A percentile compares a stretch with the other conserved stretches of the same genome.
phyloP scores from a whole-genome alignment of 2,888 invertebrate species.

The Xestobium rufovillosum region DNA sequence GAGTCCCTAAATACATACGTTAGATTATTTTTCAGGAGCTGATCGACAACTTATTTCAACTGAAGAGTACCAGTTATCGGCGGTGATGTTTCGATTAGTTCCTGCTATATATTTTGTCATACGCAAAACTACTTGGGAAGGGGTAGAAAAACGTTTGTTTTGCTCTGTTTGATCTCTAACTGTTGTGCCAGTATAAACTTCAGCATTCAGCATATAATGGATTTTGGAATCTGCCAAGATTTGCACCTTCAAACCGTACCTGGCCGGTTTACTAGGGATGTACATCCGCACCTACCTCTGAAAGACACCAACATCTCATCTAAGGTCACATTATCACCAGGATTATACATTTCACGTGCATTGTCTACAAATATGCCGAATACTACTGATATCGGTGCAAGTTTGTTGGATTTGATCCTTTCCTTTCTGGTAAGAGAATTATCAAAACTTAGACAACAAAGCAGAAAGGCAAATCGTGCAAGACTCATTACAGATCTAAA shows the following conservation, averaged over 20 bases:
- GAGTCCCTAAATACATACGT: slow-evolving; percentile 24
- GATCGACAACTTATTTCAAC: slow-evolving; percentile 20
- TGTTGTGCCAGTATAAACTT: slow-evolving; percentile 10
- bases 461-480: slow-evolving; percentile 10
- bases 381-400: slow-evolving; percentile 8
- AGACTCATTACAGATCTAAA: slow-evolving; percentile 6
- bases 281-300: slow-evolving; percentile 19
- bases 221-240: slow-evolving; percentile 14
- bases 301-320: slow-evolving; percentile 16
- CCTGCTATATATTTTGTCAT: slow-evolving; percentile 17
- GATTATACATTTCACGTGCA: slow-evolving; percentile 9
- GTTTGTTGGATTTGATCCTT: slow-evolving; percentile 9
- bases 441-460: slow-evolving; percentile 11
- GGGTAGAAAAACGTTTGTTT: too few relatives aligned
- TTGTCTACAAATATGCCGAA: slow-evolving; percentile 10
- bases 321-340: slow-evolving; percentile 5
- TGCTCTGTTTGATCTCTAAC: slow-evolving; percentile 3
- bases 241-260: slow-evolving; percentile 20
- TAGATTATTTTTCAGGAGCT: slow-evolving; percentile 18
- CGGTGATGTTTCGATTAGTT: slow-evolving; percentile 26
- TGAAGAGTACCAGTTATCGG: slow-evolving; percentile 27
- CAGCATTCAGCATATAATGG: slow-evolving; percentile 13
- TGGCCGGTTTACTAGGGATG: slow-evolving; percentile 23
- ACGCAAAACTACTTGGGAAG: slow-evolving; percentile 20
- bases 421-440: slow-evolving; percentile 7